Evolutionary conservation across 2,113 vertebrate species (phyloP).

Genomic region (Hippolais icterina): DNA sequence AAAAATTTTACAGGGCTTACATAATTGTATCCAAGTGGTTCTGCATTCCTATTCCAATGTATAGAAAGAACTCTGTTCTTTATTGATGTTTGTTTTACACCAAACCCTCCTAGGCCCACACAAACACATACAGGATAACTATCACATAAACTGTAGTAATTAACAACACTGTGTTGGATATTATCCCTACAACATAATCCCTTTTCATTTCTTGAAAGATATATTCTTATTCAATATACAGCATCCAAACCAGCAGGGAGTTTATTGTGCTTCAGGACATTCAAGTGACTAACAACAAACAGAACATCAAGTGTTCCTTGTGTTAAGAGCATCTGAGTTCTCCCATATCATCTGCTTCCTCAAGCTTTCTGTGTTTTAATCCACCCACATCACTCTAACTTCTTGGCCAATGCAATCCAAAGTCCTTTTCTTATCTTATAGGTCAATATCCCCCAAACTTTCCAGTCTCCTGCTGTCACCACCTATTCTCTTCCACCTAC

Average conservation of each 20-base stretch:
- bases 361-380: neutral
- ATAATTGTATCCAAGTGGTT: neutral
- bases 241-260: neutral
- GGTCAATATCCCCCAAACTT: neutral
- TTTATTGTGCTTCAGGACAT: neutral
- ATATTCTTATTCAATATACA: neutral
- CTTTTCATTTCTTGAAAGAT: neutral
- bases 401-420: neutral
- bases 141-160: neutral
- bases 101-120: neutral
- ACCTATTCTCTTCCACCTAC: conserved; percentile 1
- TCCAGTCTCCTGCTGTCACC: neutral
- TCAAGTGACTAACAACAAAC: neutral
- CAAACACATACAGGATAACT: neutral
- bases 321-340: neutral
- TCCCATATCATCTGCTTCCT: neutral
- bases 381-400: neutral
- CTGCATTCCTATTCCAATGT: neutral
- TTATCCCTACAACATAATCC: neutral
- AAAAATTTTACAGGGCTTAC: neutral
- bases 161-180: neutral
- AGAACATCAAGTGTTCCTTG: neutral
- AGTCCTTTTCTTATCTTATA: neutral
- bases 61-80: neutral
- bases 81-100: neutral